phyloP scores from a whole-genome alignment of 2,797 vertebrate species.

The Poecilia gillii region DNA sequence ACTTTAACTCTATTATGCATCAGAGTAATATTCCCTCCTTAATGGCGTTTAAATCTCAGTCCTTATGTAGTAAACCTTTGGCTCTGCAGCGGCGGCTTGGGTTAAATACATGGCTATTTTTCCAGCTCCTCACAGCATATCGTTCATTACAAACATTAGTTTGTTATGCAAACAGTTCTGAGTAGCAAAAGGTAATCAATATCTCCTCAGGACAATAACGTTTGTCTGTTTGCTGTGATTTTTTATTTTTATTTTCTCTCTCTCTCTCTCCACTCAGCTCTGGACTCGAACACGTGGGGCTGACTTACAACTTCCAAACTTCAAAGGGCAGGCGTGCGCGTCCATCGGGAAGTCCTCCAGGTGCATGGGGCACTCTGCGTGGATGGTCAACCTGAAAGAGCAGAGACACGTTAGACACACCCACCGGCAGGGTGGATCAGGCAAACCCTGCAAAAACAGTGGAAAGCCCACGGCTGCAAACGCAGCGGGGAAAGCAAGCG shows the following conservation, averaged over 20 bases:
- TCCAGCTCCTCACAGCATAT: conserved; percentile 1
- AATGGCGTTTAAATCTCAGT: neutral
- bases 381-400: conserved; percentile 90
- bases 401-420: conserved; percentile 31
- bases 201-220: conserved; percentile 33
- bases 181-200: conserved; percentile 9
- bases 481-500: neutral
- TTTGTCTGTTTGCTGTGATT: conserved; percentile 25
- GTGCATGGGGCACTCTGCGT: conserved; percentile 98
- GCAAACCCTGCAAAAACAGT: conserved; percentile 8
- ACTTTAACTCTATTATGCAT: conserved; percentile 3
- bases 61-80: conserved; percentile 2
- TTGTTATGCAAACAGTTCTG: neutral
- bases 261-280: conserved; percentile 12
- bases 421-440: conserved; percentile 16
- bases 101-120: conserved; percentile 2
- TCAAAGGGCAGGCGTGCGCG: conserved; percentile 94
- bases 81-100: neutral
- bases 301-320: conserved; percentile 97
- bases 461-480: conserved; percentile 23
- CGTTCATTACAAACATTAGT: conserved; percentile 8
- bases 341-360: conserved; percentile 99
- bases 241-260: neutral
- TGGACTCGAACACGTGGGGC: conserved; percentile 17
- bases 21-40: neutral